Percentiles rank a stretch among this genome's conserved stretches.
These are phyloP conservation scores for Dryocosmus kuriphilus DNA, from an alignment of 2,888 invertebrate genomes.

Conservation along the genomic window DNA sequence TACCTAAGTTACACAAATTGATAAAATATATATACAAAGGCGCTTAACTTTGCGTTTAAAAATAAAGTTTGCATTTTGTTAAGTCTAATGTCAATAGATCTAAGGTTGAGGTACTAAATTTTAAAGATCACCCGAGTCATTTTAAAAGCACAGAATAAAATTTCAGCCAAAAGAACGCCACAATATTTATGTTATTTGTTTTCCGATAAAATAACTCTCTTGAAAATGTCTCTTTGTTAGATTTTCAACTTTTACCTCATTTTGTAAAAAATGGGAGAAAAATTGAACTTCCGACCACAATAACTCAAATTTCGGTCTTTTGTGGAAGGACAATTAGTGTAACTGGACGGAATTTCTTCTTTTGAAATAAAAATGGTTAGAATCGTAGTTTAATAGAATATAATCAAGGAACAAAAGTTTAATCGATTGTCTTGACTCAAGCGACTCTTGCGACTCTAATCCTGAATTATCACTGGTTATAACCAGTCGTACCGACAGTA, in stretches of 20 bases:
- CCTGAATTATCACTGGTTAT: slow-evolving; percentile 33
- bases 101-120: slow-evolving; percentile 5
- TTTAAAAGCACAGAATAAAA: background rate
- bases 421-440: slow-evolving; percentile 29
- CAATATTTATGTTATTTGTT: background rate
- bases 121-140: slow-evolving; percentile 12
- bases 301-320: background rate
- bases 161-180: background rate
- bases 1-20: slow-evolving; percentile 3
- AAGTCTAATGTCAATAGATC: slow-evolving; percentile 30
- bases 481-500: slow-evolving; percentile 13
- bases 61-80: slow-evolving; percentile 32
- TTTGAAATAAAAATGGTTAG: background rate
- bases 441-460: slow-evolving; percentile 11
- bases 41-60: slow-evolving; percentile 32
- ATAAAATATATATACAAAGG: slow-evolving; percentile 29
- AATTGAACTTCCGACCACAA: background rate
- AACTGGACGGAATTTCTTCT: slow-evolving; percentile 30
- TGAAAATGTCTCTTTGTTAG: background rate
- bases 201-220: background rate
- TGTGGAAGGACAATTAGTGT: background rate
- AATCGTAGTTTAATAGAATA: background rate
- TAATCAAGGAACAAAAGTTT: slow-evolving; percentile 8
- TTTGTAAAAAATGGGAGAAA: background rate
- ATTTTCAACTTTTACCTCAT: background rate